Evolutionary conservation across 1,140 invertebrate genomes (phyloP), one percentile per base, ranked within the genome.

Genomic region (Drosophila pachea): DNA sequence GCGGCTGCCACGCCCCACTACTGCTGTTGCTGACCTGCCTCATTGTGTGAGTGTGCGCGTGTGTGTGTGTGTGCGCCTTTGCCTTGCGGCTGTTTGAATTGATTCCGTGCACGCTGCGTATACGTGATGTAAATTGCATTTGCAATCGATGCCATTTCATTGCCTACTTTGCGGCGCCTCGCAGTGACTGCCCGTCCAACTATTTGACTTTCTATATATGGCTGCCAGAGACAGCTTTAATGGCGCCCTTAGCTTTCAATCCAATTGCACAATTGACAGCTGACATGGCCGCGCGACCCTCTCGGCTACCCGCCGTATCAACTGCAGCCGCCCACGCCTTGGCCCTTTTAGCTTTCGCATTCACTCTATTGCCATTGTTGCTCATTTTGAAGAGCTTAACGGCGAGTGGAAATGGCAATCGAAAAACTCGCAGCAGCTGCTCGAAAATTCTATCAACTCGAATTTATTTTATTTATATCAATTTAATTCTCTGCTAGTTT

Each of bases 91-190:
- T 29, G 4, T 6, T 35, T 22, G 22, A 22, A 22, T 22, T 22
- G 22, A 22, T 22, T 22, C 22, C 22, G 22, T 22, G 22, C 45
- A 76, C 73, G 40, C 32, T 58, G 52, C 77, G 77, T 65, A 73
- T 73, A 63, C 73, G 61, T 59, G 52, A 33, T 32, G 40, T 35
- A 55, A 63, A 63, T 64, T 64, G 48, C 58, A 62, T 54, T 68
- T 50, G 58, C 45, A 43, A 78, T 63, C 68, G 61, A 73, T 74
- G 56, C 59, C 67, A 72, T 63, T 63, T 40, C 61, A 73, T 83
- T 83, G 74, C 78, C 78, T 83, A 74, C 78, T 66, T 78, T 83
- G 73, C 16, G 53, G 77, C 52, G 75, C 47, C 31, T 35, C 49
- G 33, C 35, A 35, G 22, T 50, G 36, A 31, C 47, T 16, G 5